These are phyloP conservation scores for Parnassius mnemosyne DNA, from an alignment of 2,888 invertebrate genomes.

Conservation along the genomic window DNA sequence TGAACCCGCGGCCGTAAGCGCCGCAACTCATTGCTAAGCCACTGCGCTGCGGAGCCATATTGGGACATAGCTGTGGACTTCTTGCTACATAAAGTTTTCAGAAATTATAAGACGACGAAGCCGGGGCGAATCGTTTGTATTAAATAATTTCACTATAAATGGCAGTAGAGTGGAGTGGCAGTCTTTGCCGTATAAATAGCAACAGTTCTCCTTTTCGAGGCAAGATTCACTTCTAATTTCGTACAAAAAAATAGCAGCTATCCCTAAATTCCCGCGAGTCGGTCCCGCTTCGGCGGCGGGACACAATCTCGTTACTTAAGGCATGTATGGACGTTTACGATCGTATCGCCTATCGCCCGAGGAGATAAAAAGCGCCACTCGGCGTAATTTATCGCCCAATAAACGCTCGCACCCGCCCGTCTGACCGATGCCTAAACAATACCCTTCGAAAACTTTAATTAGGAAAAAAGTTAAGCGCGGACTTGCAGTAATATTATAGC, in stretches of 20 bases:
- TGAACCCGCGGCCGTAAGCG: no score
- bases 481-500: not conserved
- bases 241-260: not conserved
- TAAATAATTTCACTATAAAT: no score
- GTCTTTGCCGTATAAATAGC: not conserved
- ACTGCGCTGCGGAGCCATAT: no score
- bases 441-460: slow-evolving; percentile 13
- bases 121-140: no score
- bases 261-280: not conserved
- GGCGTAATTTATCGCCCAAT: slow-evolving; percentile 41
- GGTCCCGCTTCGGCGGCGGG: slow-evolving; percentile 1
- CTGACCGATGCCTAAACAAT: slow-evolving; percentile 9
- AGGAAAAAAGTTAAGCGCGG: slow-evolving; percentile 8
- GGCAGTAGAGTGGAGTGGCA: no score
- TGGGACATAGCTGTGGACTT: no score
- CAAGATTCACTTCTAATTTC: not conserved
- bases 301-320: slow-evolving; percentile 40
- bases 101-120: no score
- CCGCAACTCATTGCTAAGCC: no score
- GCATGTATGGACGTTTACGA: slow-evolving; percentile 37
- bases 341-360: slow-evolving; percentile 33
- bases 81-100: no score
- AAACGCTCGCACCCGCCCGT: slow-evolving; percentile 32
- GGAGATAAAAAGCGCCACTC: slow-evolving; percentile 36
- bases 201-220: not conserved